Base-by-base conservation (phyloP, 2,888 invertebrate genomes). In the Strigamia crassipes region DNA sequence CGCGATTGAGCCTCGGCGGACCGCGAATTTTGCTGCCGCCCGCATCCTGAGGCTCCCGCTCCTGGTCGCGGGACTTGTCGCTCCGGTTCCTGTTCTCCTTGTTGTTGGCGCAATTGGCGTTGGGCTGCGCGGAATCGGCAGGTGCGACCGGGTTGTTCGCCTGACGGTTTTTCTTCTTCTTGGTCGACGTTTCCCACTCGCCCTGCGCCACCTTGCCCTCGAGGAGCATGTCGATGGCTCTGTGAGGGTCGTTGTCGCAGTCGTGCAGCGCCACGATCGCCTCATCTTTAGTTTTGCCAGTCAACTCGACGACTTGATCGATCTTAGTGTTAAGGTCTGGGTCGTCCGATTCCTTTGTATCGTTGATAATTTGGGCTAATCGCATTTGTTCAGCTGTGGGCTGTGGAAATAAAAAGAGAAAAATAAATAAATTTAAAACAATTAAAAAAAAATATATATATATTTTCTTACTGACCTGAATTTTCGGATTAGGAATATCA, bases 201-300 rank as follows among this genome's bases (percentile, higher is more conserved):
- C 93, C 92, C 92, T 94, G 88, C 5, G 46, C 51, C 51, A 80
- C 78, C 38, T 90, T 91, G 83, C 93, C 93, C 88, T 96, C 96
- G 81, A 94, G 90, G 83, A 96, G 90, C 89, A 94, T 91, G 86
- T 94, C 93, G 85, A 93, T 93, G 83, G 96, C 97, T 86, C 92
- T 91, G 85, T 93, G 92, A 87, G 94, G 90, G 89, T 97, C 96
- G 88, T 95, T 93, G 89, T 96, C 95, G 86, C 94, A 94, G 90
- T 97, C 97, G 88, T 96, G 94, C 82, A 98, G 91, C 83, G 96
- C 97, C 87, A 95, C 93, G 86, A 94, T 94, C 82, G 95, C 96
- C 89, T 96, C 95, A 88, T 96, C 96, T 87, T 95, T 94, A 81
- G 94, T 92, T 86, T 94, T 93, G 85, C 94, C 92, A 82, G 97